Base-by-base conservation (phyloP, 1,140 invertebrate species). In the Agrypnia vestita region DNA sequence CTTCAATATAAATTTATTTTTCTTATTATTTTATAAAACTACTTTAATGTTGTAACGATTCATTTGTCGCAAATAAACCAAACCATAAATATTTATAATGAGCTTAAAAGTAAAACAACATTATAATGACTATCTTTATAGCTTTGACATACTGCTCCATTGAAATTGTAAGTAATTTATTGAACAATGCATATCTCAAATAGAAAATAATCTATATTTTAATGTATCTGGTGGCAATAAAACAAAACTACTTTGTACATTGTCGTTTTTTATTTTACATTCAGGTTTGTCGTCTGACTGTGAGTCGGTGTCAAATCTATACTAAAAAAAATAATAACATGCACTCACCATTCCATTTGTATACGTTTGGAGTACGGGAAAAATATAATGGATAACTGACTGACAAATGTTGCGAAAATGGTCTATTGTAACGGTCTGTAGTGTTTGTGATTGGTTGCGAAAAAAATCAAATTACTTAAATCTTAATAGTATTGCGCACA, bases 81-180 rank as follows among this genome's bases (percentile, higher is more conserved):
- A 51, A 1, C n/a, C 8, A 51, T 15, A 51, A 3, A 51, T 51
- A 15, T 43, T 62, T 62, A 25, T 62, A 62, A 56, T 25, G 19
- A 25, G 4, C 59, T 35, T 25, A 62, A 21, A 17, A 43, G 59
- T 13, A 25, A 25, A 21, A 21, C 19, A 62, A 62, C 13, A 62
- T 62, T 62, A 25, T 62, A 62, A 62, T 62, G 13, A 13, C 59
- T 21, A 35, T 62, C 59, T 62, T 62, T 62, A 62, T 62, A n/a
- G 59, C 25, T 11, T 13, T 35, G 11, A 7, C 13, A 11, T 25
- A 43, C 13, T 25, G 17, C 59, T 7, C 59, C 25, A 25, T 62
- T 62, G 25, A 25, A 62, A 62, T 9, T 11, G 6, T 62, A 17
- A 10, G 21, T 43, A 1, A 62, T 43, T 19, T 61, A 43, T 62